Base-by-base conservation (phyloP, 2,797 vertebrate genomes). In the Arnoldichthys spilopterus region DNA sequence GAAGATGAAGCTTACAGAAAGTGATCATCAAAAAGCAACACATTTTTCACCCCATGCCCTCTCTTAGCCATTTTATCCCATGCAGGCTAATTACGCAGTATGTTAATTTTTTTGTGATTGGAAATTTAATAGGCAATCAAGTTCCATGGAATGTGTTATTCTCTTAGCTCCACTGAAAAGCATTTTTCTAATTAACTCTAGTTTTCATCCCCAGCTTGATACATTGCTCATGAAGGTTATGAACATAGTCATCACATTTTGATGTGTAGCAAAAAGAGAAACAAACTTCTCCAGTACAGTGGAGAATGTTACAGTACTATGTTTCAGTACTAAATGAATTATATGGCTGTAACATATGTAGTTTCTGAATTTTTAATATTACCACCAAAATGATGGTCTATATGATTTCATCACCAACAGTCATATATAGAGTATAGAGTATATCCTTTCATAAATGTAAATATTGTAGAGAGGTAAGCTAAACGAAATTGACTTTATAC, bases 51-150 rank as follows among this genome's bases (percentile, higher is more conserved):
- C 79, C 82, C 70, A 81, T 83, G 84, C 72, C 79, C 84, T 79
- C 79, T 79, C 73, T 61, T 79, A 83, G 80, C 74, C 82, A 71
- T 79, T 85, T 85, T 59, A 77, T 83, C 79, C 79, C 82, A 83
- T 72, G 70, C 79, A 67, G 82, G 74, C 79, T 85, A 85, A 85
- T 85, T 85, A 77, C 49, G 32, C 75, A 37, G 59, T 58, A 53
- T 79, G 61, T 77, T 79, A 64, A 59, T 79, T 83, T 85, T 77
- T 82, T 80, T 74, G 58, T 79, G 76, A 77, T 85, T 85, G 77
- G 79, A 76, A 81, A 70, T 81, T 72, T 71, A 85, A 83, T 79
- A 81, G 82, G 77, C 82, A 85, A 82, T 85, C 84, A 83, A 79
- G 59, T 79, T 74, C 43, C 45, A 70, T 62, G 61, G 73, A 85